Base-by-base conservation (phyloP, 2,888 invertebrate species). In the Seira musarum region DNA sequence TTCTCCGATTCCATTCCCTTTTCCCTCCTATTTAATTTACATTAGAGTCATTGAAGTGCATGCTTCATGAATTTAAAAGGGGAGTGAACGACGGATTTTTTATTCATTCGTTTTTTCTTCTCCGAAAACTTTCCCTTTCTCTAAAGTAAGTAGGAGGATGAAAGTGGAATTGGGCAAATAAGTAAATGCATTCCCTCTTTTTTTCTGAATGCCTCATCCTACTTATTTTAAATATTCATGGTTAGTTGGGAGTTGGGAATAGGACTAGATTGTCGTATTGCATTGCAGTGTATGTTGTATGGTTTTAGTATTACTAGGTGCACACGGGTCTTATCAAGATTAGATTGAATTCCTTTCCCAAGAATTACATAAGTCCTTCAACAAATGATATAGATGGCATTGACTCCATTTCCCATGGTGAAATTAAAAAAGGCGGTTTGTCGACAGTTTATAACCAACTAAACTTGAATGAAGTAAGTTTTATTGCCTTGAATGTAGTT, bases 401-500 rank as follows among this genome's bases (percentile, higher is more conserved):
- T 57, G 57, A 57, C n/a, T 57, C 57, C n/a, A 57, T n/a, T 57
- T 57, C 17, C 17, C 57, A n/a, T n/a, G n/a, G n/a, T 5, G 17
- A 57, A 57, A 57, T 57, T 15, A 57, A 40, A 5, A 40, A 57
- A 57, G 57, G 57, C 57, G 5, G n/a, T 57, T 57, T 57, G 8
- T 57, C 6, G 57, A 57, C 8, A 40, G 40, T 57, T 57, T 10
- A 57, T n/a, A 57, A 57, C 57, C 6, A n/a, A n/a, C n/a, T n/a
- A n/a, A 57, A 17, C 57, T 57, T 57, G 17, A 57, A n/a, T n/a
- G n/a, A n/a, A n/a, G n/a, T n/a, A 57, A 57, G 5, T 57, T 57
- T 57, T 57, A 57, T 57, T 57, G 57, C 57, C n/a, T 57, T 57
- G 57, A 57, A 57, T n/a, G n/a, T n/a, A n/a, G 57, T 57, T 57